Evolutionary conservation across 2,888 invertebrate genomes (phyloP).

Genomic region (Epinotia bilunana): DNA sequence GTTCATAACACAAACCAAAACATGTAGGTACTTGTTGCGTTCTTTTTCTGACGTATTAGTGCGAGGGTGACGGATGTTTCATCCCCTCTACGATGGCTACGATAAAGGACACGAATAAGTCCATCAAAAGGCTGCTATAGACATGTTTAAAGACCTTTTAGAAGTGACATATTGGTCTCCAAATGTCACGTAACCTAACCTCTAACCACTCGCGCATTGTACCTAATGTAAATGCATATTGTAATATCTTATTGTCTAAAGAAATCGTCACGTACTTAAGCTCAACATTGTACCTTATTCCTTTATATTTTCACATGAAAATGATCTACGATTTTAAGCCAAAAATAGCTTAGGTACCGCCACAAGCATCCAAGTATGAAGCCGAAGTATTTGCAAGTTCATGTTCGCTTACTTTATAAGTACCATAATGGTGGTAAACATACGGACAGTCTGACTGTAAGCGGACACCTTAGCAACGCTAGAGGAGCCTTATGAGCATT

Average conservation of each 20-base stretch:
- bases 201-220: not conserved
- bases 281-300: conserved; percentile 12
- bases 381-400: no score
- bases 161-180: not conserved
- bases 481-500: no score
- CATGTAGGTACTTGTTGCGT: no score
- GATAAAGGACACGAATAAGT: no score
- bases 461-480: not conserved
- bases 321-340: conserved; percentile 7
- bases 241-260: not conserved
- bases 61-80: not conserved
- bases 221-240: not conserved
- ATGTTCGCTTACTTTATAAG: no score
- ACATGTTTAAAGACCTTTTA: no score
- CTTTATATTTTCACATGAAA: not conserved
- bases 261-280: not conserved
- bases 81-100: not conserved
- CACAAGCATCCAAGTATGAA: no score
- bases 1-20: no score
- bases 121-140: no score
- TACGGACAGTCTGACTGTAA: no score
- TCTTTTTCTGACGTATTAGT: not conserved
- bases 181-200: not conserved
- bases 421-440: no score
- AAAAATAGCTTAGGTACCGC: not conserved